These are phyloP conservation scores for Heliconius sara DNA, from an alignment of 2,888 invertebrate genomes.

Conservation along the genomic window DNA sequence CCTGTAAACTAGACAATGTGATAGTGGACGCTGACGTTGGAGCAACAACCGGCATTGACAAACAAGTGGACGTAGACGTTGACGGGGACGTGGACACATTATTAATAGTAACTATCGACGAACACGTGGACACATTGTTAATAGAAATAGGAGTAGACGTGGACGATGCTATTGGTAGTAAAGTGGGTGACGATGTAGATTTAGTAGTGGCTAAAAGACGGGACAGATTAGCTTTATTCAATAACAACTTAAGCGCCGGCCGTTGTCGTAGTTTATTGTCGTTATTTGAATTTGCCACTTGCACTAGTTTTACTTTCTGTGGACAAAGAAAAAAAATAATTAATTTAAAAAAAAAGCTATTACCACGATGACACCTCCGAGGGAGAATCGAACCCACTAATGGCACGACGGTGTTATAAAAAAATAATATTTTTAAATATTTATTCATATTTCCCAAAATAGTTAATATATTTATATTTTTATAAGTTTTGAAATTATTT, in stretches of 20 bases:
- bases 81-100: neutral
- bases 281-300: conserved; percentile 49
- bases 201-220: conserved; percentile 59
- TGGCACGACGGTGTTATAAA: too few species aligned
- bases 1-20: conserved; percentile 6
- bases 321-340: neutral
- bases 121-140: neutral
- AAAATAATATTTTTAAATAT: too few species aligned
- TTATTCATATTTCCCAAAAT: too few species aligned
- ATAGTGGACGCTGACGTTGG: neutral
- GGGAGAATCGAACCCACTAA: too few species aligned
- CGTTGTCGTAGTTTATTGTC: conserved; percentile 32
- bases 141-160: neutral
- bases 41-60: neutral
- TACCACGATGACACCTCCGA: neutral
- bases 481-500: too few species aligned
- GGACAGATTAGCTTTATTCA: conserved; percentile 70
- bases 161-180: neutral
- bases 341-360: neutral
- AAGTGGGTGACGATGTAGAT: neutral
- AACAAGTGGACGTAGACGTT: neutral
- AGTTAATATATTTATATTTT: too few species aligned
- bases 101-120: neutral
- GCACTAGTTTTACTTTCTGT: conserved; percentile 64
- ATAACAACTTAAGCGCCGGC: conserved; percentile 76